Conservation (phyloP, 2,888 invertebrate species). For the Sarcophaga subvicina region DNA sequence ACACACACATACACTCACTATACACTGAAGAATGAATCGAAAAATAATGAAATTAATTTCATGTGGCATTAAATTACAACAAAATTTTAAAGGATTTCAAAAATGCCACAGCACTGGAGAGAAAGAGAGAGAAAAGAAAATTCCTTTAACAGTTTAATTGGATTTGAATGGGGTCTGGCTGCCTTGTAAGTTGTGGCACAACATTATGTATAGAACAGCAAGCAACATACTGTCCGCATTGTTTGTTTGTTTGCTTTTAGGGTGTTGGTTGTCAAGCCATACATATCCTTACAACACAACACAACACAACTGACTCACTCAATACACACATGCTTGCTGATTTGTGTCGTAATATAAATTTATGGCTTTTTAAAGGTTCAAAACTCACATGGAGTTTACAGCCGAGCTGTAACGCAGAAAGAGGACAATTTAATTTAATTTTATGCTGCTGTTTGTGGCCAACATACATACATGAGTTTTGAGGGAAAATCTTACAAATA, state of each 20-base stretch:
- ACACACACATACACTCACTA: slow-evolving; percentile 19
- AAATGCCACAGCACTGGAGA: slow-evolving; percentile 1
- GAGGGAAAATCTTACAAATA: neutral
- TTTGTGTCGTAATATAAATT: slow-evolving; percentile 66
- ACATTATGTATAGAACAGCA: neutral
- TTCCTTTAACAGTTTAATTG: slow-evolving; percentile 44
- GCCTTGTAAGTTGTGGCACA: neutral
- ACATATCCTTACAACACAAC: neutral
- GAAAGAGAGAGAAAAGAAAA: neutral
- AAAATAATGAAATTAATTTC: slow-evolving; percentile 45
- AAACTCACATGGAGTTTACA: slow-evolving; percentile 69
- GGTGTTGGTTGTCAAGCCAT: slow-evolving; percentile 17
- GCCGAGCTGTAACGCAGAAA: slow-evolving; percentile 72
- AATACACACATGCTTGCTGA: slow-evolving; percentile 51
- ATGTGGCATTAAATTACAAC: neutral
- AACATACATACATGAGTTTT: slow-evolving; percentile 45
- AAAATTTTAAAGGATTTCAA: slow-evolving; percentile 48
- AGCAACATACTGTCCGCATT: neutral
- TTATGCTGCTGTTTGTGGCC: slow-evolving; percentile 69
- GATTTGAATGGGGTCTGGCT: slow-evolving; percentile 38
- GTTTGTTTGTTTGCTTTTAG: slow-evolving; percentile 14
- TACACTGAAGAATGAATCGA: slow-evolving; percentile 40
- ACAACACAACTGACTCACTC: neutral
- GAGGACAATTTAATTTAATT: slow-evolving; percentile 80
- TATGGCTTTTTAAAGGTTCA: slow-evolving; percentile 61